These are phyloP conservation scores for Temnothorax curvispinosus DNA, from an alignment of 1,140 invertebrate species.

Conservation along the genomic window DNA sequence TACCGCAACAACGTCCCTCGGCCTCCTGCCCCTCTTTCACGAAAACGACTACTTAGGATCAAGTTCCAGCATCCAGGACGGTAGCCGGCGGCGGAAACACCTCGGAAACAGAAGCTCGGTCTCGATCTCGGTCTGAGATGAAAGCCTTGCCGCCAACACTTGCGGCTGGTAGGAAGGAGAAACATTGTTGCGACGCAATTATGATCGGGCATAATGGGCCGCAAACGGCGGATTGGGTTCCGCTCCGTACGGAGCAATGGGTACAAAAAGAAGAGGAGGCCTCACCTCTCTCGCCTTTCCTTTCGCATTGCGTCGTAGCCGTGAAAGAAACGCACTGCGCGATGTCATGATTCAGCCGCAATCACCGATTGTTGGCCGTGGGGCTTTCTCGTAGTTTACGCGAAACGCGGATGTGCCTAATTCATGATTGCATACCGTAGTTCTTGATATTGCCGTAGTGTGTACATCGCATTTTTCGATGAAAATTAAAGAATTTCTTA, in stretches of 20 bases:
- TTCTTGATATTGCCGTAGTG: neutral
- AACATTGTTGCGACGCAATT: slow-evolving; percentile 80
- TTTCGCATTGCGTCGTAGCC: neutral
- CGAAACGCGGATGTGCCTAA: neutral
- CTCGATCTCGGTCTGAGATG: slow-evolving; percentile 75
- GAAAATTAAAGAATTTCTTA: neutral
- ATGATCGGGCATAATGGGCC: slow-evolving; percentile 81
- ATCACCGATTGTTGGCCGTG: neutral
- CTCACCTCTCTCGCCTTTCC: slow-evolving; percentile 17
- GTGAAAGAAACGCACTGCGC: slow-evolving; percentile 12
- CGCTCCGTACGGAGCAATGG: slow-evolving; percentile 48
- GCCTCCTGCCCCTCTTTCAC: slow-evolving; percentile 67
- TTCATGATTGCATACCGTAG: neutral
- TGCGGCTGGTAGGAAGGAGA: slow-evolving; percentile 73
- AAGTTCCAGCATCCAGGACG: slow-evolving; percentile 82
- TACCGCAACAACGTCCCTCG: slow-evolving; percentile 42
- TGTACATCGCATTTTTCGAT: neutral
- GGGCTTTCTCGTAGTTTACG: neutral
- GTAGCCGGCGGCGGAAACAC: slow-evolving; percentile 83
- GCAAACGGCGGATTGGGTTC: slow-evolving; percentile 77
- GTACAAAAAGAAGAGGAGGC: slow-evolving; percentile 54
- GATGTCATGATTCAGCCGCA: slow-evolving; percentile 2
- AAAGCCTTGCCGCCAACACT: slow-evolving; percentile 79
- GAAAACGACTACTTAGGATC: slow-evolving; percentile 80
- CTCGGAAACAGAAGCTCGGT: slow-evolving; percentile 83